Conservation (phyloP, 2,113 vertebrate genomes). For the Cyanoramphus novaezelandiae region DNA sequence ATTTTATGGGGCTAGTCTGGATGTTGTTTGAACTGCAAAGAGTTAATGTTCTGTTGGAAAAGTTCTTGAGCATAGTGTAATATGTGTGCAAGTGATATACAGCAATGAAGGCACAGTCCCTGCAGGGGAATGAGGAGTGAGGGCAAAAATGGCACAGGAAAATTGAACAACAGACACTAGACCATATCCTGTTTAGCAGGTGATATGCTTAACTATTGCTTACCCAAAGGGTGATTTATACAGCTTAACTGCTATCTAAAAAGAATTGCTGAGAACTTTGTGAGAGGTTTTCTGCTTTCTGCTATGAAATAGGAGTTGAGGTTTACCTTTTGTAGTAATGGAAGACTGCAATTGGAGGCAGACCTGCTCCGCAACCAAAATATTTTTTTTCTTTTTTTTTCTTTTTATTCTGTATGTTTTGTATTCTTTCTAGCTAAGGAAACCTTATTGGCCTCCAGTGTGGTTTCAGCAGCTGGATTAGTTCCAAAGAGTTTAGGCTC, state of each 20-base stretch:
- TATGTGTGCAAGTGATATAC: neutral
- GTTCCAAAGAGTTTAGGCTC: neutral
- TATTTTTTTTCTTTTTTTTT: neutral
- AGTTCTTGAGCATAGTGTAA: neutral
- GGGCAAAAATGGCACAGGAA: neutral
- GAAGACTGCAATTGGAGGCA: neutral
- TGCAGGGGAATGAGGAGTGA: neutral
- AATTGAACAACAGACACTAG: fast-evolving
- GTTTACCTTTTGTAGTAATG: neutral
- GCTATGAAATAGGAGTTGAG: neutral
- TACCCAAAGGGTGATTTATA: neutral
- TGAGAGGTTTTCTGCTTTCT: neutral
- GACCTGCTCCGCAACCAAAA: neutral
- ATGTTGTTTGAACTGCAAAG: neutral
- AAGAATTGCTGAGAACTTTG: neutral
- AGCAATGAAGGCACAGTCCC: neutral
- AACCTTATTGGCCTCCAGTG: neutral
- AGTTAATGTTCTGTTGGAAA: neutral
- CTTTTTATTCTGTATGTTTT: neutral
- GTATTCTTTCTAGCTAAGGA: neutral
- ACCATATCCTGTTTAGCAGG: neutral
- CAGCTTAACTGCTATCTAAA: neutral
- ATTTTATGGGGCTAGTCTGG: neutral
- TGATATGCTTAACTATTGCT: neutral
- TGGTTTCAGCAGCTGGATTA: neutral